phyloP scores from a whole-genome alignment of 2,113 vertebrate species.

The Microtus montanus region DNA sequence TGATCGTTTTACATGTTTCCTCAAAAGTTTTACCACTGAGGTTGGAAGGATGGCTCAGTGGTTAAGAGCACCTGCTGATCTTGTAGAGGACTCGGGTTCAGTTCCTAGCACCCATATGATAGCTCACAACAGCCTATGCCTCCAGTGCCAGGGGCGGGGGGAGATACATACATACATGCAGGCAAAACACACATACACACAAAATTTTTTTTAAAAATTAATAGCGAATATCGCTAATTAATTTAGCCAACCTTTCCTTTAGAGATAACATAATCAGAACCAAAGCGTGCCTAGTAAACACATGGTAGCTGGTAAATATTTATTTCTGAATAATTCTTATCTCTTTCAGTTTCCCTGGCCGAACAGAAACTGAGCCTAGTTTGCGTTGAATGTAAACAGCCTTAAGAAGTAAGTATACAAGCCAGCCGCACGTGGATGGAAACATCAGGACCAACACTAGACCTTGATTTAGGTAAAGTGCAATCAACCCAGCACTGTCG shows the following conservation, averaged over 20 bases:
- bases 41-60: not conserved
- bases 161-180: not conserved
- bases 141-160: not conserved
- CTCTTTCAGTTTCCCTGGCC: not conserved
- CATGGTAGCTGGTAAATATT: not conserved
- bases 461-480: not conserved
- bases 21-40: not conserved
- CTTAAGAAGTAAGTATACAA: slow-evolving; percentile 1
- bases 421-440: too few species aligned
- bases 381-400: slow-evolving; percentile 23
- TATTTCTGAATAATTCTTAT: slow-evolving; percentile 5
- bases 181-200: not conserved
- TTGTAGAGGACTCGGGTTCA: not conserved
- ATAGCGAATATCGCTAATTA: slow-evolving; percentile 24
- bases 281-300: slow-evolving; percentile 25
- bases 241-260: slow-evolving; percentile 37
- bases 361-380: slow-evolving; percentile 37
- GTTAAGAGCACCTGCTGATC: not conserved
- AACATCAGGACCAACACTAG: not conserved
- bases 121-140: not conserved
- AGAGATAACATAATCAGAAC: slow-evolving; percentile 3
- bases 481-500: not conserved
- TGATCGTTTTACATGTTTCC: slow-evolving; percentile 14
- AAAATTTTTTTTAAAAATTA: not conserved
- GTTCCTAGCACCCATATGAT: not conserved